Base-by-base conservation (phyloP, 2,113 vertebrate genomes). In the Oncorhynchus keta region DNA sequence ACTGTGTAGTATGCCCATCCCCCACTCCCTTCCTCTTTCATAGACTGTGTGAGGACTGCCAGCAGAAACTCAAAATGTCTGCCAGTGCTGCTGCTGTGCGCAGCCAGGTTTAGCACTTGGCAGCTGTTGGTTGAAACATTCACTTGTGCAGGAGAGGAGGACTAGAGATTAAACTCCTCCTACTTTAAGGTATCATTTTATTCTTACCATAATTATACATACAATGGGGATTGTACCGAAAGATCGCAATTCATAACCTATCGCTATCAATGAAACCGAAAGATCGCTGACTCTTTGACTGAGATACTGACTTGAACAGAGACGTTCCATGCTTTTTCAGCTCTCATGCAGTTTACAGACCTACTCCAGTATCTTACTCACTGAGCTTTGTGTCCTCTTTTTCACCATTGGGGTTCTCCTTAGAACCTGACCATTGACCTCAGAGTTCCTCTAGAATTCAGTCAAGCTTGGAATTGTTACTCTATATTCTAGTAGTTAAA, bases 21-120 rank as follows among this genome's bases (percentile, higher is more conserved):
- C 78, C 81, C 76, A 66, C 77, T 74, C 85, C 74, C 55, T 82
- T 81, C 74, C 45, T 70, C 68, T 70, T 69, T 22, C 20, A 68
- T 70, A 13, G 20, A 49, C 3, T 35, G 11, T 18, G 1, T 64
- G 7, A 22, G 20, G 20, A 26, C 22, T 64, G 61, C 61, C 74
- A 86, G 82, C 80, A 90, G 79, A 87, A 83, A 84, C 88, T 85
- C 84, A 93, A 93, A 90, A 91, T 92, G 91, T 91, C 91, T 86
- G 87, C 91, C 89, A 88, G 89, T 70, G 81, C 84, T 89, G 81
- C 18, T 87, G 77, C 83, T 89, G 81, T n/a, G 77, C 45, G 85
- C 80, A 87, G 86, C 82, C 83, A 24, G 81, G 85, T 85, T 77
- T 81, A 89, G 79, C 78, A 86, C 73, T 30, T 35, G 24, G 14